Conservation (phyloP, 2,797 vertebrate genomes). For the Hydrolagus colliei region DNA sequence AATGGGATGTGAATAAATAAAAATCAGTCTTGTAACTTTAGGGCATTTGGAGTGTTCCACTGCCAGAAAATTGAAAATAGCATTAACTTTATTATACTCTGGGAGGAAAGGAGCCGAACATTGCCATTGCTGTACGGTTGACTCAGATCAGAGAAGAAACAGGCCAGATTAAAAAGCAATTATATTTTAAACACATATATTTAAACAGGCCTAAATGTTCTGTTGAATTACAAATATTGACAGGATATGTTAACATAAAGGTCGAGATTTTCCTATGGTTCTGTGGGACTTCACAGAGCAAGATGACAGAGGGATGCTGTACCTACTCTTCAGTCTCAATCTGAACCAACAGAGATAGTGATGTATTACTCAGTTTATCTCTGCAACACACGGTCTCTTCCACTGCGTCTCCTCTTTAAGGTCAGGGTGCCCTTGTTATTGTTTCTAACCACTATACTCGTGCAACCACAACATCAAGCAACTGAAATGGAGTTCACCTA, state of each 20-base stretch:
- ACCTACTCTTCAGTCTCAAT: not conserved
- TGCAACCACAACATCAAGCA: not conserved
- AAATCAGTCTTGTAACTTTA: not conserved
- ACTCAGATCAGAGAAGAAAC: not conserved
- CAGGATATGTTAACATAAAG: not conserved
- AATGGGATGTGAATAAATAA: not conserved
- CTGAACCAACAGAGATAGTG: not conserved
- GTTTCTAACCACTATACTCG: not conserved
- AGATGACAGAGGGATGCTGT: not conserved
- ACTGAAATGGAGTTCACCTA: not conserved
- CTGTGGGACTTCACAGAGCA: not conserved
- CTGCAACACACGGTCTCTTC: not conserved
- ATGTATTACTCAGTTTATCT: not conserved
- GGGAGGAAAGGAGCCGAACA: not conserved
- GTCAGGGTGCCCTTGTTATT: not conserved
- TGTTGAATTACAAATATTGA: not conserved
- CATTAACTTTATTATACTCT: not conserved
- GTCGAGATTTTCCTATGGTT: not conserved
- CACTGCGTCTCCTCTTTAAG: not conserved
- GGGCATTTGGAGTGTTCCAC: not conserved
- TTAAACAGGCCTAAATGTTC: not conserved
- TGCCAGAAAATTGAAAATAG: conserved; percentile 2
- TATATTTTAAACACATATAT: not conserved
- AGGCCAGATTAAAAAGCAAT: not conserved
- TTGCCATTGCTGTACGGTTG: not conserved